These are phyloP conservation scores for Anguilla obscura DNA, from an alignment of 2,797 vertebrate genomes.

Conservation along the genomic window DNA sequence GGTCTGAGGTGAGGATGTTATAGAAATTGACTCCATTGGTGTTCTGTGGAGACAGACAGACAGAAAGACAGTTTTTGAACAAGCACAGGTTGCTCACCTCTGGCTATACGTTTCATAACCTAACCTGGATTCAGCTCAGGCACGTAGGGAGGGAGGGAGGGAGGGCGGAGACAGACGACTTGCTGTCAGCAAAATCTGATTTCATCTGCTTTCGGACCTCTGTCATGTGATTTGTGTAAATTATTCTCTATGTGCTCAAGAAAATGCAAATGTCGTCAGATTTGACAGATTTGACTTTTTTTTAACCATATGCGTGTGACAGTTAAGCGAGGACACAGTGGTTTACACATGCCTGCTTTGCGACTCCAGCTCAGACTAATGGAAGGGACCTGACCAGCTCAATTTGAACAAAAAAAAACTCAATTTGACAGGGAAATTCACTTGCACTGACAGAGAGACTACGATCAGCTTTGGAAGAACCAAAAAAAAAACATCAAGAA, in stretches of 20 bases:
- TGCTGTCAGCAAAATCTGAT: not conserved
- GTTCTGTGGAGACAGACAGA: slow-evolving; percentile 73
- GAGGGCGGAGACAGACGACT: not conserved
- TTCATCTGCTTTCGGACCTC: not conserved
- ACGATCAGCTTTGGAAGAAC: not conserved
- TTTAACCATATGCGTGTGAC: not conserved
- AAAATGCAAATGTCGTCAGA: not conserved
- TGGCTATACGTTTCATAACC: not conserved
- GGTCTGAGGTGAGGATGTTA: slow-evolving; percentile 85
- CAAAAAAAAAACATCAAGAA: not conserved
- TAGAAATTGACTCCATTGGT: slow-evolving; percentile 96
- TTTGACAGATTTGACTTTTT: not conserved
- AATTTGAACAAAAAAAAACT: not conserved
- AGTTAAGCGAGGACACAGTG: not conserved
- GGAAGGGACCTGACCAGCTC: not conserved
- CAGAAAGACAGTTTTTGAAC: too few species aligned
- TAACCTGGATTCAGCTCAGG: not conserved
- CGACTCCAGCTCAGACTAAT: not conserved
- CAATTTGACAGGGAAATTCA: not conserved
- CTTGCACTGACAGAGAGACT: not conserved
- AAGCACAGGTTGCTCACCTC: not conserved
- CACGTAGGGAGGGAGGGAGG: not conserved
- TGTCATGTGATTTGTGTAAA: not conserved
- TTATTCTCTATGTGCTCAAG: not conserved
- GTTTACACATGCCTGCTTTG: not conserved